Conservation (phyloP, 1,140 invertebrate genomes). For the Monomorium pharaonis region DNA sequence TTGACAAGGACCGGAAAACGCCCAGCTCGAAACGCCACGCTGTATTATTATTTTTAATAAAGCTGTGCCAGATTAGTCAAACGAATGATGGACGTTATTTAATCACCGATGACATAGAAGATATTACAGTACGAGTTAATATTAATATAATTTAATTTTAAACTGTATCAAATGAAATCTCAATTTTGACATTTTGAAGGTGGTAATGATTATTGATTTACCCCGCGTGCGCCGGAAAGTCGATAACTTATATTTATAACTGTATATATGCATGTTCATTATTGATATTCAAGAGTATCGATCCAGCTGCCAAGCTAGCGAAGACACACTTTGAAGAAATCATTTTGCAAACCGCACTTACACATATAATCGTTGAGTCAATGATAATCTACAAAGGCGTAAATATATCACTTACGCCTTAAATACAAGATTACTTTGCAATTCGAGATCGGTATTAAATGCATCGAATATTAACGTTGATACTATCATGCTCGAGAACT, state of each 20-base stretch:
- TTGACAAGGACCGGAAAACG: too few relatives aligned
- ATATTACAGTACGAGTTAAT: too few relatives aligned
- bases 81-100: too few relatives aligned
- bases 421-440: neutral
- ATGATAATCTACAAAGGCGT: neutral
- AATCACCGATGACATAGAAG: too few relatives aligned
- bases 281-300: conserved; percentile 7
- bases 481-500: neutral
- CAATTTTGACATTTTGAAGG: neutral
- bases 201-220: neutral
- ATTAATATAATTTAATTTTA: too few relatives aligned
- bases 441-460: neutral
- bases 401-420: neutral
- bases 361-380: neutral
- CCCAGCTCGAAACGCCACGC: too few relatives aligned
- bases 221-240: neutral
- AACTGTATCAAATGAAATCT: neutral
- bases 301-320: neutral
- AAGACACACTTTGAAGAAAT: neutral
- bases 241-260: neutral
- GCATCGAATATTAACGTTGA: neutral
- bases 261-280: neutral
- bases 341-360: neutral
- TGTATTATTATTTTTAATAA: too few relatives aligned
- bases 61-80: too few relatives aligned